Evolutionary conservation across 2,797 vertebrate species (phyloP), one percentile per base, ranked within the genome.

Genomic region (Champsocephalus esox): DNA sequence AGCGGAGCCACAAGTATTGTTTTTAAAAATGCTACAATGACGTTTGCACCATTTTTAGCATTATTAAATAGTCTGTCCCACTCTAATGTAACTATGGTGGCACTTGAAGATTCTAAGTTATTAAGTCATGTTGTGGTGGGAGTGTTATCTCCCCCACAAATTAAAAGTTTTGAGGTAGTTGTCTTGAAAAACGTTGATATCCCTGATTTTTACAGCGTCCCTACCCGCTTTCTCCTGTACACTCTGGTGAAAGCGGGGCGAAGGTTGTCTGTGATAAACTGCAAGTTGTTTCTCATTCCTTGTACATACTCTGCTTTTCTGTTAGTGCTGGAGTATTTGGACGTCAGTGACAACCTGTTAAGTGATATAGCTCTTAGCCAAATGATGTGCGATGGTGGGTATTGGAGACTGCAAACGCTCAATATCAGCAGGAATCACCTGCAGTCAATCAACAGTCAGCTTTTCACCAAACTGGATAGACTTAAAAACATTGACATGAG

Each of bases 401-500:
- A 85, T 88, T 84, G 80, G 16, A 83, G 49, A 4, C 14, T 96
- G 0, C 79, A 51, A 59, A 95, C 91, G 13, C n/a, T 96, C 68
- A 94, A 94, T 72, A 16, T 96, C 50, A 95, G 94, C 72, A 89
- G 77, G 32, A 82, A 80, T 28, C 0, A 70, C 52, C 69, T 96
- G 17, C 72, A 4, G 9, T 83, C 55, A 1, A 72, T 96, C 49
- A 88, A 84, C 2, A 93, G 84, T 21, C 0, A 46, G 12, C 68
- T 41, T 24, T 48, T 89, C 50, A 72, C 73, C 77, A 88, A 21
- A 45, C 75, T 94, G 41, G 34, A 11, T 5, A 83, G 87, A 16
- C 87, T 96, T 2, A 85, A 54, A 12, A 73, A 77, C 66, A 87
- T 96, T 8, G 94, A 96, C 51, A 74, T 96, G 76, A 96, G 95